phyloP scores from a whole-genome alignment of 2,888 invertebrate genomes.

The Limnephilus lunatus region DNA sequence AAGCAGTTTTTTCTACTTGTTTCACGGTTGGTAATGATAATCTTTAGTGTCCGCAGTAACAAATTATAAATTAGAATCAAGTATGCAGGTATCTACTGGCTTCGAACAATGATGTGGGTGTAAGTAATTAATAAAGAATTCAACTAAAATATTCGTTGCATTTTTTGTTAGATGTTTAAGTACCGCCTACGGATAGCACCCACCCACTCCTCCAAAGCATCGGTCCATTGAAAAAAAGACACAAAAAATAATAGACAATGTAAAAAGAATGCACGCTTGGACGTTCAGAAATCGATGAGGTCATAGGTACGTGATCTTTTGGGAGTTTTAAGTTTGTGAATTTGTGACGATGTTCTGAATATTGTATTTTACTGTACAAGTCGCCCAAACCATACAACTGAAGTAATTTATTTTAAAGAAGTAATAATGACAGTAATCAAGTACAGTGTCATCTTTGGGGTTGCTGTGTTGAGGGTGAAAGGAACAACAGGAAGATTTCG shows the following conservation, averaged over 20 bases:
- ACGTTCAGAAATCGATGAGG: neutral
- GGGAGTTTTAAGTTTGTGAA: too few species aligned
- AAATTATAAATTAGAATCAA: neutral
- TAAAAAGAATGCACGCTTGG: conserved; percentile 29
- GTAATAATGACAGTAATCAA: too few species aligned
- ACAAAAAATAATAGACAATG: conserved; percentile 24
- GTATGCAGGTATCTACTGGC: neutral
- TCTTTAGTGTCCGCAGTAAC: neutral
- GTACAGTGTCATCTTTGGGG: too few species aligned
- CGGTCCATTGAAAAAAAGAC: conserved; percentile 21
- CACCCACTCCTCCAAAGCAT: conserved; percentile 21
- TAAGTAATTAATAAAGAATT: conserved; percentile 32
- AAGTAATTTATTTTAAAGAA: too few species aligned
- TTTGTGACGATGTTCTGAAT: too few species aligned
- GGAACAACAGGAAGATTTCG: too few species aligned
- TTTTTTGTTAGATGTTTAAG: conserved; percentile 34
- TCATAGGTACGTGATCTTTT: neutral
- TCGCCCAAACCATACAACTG: too few species aligned
- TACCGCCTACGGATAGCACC: conserved; percentile 30
- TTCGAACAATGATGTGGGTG: conserved; percentile 24
- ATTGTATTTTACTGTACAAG: too few species aligned
- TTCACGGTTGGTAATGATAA: neutral
- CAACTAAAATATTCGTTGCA: conserved; percentile 15
- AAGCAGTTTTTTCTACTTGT: neutral
- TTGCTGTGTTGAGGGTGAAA: too few species aligned